Evolutionary conservation across 1,140 invertebrate species (phyloP).

Genomic region (Acyrthosiphon pisum): DNA sequence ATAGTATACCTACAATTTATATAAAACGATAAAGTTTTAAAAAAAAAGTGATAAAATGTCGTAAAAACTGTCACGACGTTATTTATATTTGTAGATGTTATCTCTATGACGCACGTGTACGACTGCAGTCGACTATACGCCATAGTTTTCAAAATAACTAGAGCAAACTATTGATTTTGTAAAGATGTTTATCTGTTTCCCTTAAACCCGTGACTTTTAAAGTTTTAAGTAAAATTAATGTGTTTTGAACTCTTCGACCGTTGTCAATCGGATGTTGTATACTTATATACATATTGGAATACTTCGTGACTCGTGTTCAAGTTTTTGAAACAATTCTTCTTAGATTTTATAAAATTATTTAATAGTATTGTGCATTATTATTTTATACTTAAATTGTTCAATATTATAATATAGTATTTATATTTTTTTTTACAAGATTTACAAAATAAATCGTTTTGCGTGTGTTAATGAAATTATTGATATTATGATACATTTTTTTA

Average conservation of each 20-base stretch:
- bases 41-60: neutral
- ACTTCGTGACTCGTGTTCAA: neutral
- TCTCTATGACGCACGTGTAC: neutral
- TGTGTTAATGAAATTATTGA: too few species aligned
- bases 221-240: neutral
- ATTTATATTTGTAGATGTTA: neutral
- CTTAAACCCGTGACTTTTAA: neutral
- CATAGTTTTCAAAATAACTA: neutral
- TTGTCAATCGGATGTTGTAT: neutral
- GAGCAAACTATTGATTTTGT: neutral
- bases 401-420: neutral
- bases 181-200: neutral
- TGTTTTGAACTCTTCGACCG: neutral
- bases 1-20: neutral
- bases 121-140: neutral
- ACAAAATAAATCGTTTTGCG: neutral
- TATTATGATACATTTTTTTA: neutral
- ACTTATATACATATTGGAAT: neutral
- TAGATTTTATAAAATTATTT: neutral
- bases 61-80: neutral
- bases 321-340: neutral
- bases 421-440: neutral
- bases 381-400: neutral
- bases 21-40: neutral
- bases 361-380: neutral